Evolutionary conservation across 2,797 vertebrate genomes (phyloP).

Genomic region (Monodelphis domestica): DNA sequence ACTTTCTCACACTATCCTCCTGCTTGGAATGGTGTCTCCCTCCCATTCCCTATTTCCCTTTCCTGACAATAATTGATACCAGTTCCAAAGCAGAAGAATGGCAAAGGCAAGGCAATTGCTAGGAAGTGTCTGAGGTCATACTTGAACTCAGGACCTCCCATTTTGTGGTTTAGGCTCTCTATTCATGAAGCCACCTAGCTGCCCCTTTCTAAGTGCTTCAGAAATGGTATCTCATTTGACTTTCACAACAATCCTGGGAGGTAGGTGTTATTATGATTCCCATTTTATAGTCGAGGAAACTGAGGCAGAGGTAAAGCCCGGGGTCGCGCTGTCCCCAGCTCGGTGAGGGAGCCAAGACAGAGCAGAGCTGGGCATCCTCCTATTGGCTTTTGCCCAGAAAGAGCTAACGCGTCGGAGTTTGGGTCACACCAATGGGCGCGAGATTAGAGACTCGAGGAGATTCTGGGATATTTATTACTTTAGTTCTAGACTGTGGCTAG

Average conservation of each 20-base stretch:
- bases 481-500: not conserved
- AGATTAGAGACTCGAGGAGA: not conserved
- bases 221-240: too few relatives aligned
- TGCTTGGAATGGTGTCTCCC: not conserved
- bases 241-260: too few relatives aligned
- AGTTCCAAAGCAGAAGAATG: too few relatives aligned
- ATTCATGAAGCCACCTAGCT: too few relatives aligned
- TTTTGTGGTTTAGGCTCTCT: too few relatives aligned
- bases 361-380: not conserved
- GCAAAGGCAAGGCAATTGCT: too few relatives aligned
- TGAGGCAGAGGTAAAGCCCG: not conserved
- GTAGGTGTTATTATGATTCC: too few relatives aligned
- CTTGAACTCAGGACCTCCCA: too few relatives aligned
- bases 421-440: not conserved
- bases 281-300: too few relatives aligned
- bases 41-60: not conserved
- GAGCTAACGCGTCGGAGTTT: not conserved
- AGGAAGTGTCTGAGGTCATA: too few relatives aligned
- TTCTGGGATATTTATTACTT: not conserved
- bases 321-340: not conserved
- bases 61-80: not conserved
- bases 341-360: not conserved
- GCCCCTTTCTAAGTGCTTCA: not conserved
- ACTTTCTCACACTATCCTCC: not conserved
- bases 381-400: not conserved